Conservation (phyloP, 1,140 invertebrate species). For the Plectrocnemia conspersa region DNA sequence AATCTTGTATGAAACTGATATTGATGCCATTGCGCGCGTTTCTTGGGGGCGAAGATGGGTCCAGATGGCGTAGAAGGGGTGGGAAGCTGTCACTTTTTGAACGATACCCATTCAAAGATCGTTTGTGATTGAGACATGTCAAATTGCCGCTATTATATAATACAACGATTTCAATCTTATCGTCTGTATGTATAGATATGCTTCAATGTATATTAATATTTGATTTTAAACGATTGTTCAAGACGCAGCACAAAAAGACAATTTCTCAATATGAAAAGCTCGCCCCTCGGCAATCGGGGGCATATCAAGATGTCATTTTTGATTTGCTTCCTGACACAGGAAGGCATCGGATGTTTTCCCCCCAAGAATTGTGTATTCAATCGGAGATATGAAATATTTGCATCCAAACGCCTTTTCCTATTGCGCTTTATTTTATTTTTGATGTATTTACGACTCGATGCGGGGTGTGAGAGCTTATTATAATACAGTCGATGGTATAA, state of each 20-base stretch:
- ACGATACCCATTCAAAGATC: conserved; percentile 34
- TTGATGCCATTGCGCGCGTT: conserved; percentile 2
- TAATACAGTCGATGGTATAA: no score
- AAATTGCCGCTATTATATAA: not conserved
- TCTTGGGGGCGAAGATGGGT: not conserved
- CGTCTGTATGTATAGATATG: no score
- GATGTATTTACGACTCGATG: conserved; percentile 29
- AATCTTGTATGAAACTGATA: no score
- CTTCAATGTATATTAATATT: not conserved
- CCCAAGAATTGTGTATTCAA: conserved; percentile 28
- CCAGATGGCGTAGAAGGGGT: conserved; percentile 6
- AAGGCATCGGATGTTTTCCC: conserved; percentile 18
- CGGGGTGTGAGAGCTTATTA: no score
- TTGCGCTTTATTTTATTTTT: conserved; percentile 31
- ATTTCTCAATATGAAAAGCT: not conserved
- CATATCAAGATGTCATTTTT: conserved; percentile 34
- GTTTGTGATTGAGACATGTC: conserved; percentile 24
- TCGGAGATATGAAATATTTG: conserved; percentile 32
- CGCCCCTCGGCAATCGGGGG: conserved; percentile 19
- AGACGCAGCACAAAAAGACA: not conserved
- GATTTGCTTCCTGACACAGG: conserved; percentile 29
- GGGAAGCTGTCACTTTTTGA: conserved; percentile 28
- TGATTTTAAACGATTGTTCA: not conserved
- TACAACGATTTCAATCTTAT: no score
- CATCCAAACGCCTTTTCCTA: conserved; percentile 28